Evolutionary conservation across 2,113 vertebrate genomes (phyloP).

Genomic region (Electrona antarctica): DNA sequence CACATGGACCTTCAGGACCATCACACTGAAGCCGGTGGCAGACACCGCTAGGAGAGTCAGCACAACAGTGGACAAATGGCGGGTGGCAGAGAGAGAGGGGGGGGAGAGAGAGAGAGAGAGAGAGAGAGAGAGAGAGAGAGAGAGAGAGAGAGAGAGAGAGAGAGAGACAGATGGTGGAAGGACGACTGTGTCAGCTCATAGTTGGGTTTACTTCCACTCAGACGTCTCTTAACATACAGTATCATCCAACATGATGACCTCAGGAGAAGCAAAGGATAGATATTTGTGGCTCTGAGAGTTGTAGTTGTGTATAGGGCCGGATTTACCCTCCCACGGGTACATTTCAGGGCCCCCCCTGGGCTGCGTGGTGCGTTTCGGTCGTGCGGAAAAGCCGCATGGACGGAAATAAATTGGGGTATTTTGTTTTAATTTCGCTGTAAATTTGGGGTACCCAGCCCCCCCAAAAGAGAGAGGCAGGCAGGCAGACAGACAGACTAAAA

Average conservation of each 20-base stretch:
- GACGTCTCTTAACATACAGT: background rate
- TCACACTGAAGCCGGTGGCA: constrained; percentile 2
- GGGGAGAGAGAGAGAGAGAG: background rate
- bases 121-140: background rate
- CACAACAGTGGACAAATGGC: constrained; percentile 26
- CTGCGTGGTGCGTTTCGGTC: too few species aligned
- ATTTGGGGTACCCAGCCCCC: too few species aligned
- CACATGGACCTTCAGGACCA: constrained; percentile 30
- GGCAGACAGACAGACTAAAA: too few species aligned
- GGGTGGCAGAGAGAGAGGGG: constrained; percentile 1
- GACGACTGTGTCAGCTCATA: constrained; percentile 25
- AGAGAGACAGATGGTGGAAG: constrained; percentile 41
- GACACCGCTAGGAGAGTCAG: constrained; percentile 9
- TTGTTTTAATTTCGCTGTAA: too few species aligned
- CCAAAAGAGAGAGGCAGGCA: too few species aligned
- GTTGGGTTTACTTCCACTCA: constrained; percentile 27
- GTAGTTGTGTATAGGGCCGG: background rate
- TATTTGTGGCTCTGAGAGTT: background rate
- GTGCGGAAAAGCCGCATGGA: too few species aligned
- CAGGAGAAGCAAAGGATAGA: too few species aligned
- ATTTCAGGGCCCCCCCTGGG: too few species aligned
- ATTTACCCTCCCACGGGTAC: too few species aligned
- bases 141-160: constrained; percentile 5
- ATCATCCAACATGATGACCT: too few species aligned
- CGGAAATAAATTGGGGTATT: too few species aligned